phyloP scores from a whole-genome alignment of 2,888 invertebrate genomes.

The Gerris lacustris region DNA sequence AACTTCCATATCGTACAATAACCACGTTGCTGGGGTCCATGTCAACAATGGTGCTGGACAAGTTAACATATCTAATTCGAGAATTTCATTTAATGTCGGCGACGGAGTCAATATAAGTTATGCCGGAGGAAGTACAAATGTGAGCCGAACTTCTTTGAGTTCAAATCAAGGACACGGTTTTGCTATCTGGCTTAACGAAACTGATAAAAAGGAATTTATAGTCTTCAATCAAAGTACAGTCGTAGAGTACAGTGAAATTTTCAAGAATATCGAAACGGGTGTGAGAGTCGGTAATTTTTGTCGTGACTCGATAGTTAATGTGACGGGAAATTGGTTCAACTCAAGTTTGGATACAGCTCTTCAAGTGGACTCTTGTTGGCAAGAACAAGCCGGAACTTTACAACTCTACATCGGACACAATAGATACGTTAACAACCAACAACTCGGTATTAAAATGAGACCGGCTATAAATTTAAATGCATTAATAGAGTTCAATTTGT shows the following conservation, averaged over 20 bases:
- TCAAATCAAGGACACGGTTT: constrained; percentile 82
- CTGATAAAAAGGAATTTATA: constrained; percentile 56
- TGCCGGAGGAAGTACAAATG: constrained; percentile 70
- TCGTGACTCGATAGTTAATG: constrained; percentile 62
- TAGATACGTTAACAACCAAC: constrained; percentile 60
- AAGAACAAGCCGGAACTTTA: constrained; percentile 41
- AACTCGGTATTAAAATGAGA: constrained; percentile 58
- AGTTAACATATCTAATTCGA: constrained; percentile 80
- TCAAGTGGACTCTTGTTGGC: constrained; percentile 75
- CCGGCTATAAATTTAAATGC: constrained; percentile 71
- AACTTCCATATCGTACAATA: constrained; percentile 71
- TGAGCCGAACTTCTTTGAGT: constrained; percentile 72
- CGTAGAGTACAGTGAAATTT: constrained; percentile 74
- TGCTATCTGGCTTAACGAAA: constrained; percentile 81
- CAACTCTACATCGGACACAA: constrained; percentile 75
- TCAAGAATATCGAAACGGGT: constrained; percentile 76
- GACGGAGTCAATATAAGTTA: constrained; percentile 90
- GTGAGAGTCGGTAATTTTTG: constrained; percentile 83
- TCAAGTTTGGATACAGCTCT: constrained; percentile 65
- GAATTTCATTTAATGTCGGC: constrained; percentile 79
- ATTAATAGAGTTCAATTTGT: constrained; percentile 76
- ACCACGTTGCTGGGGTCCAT: constrained; percentile 81
- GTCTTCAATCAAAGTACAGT: constrained; percentile 74
- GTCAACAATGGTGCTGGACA: constrained; percentile 85
- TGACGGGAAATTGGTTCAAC: constrained; percentile 84